Percentiles rank a stretch among this genome's conserved stretches.
These are phyloP conservation scores for Rhinopomastus cyanomelas DNA, from an alignment of 2,113 vertebrate genomes.

Conservation along the genomic window DNA sequence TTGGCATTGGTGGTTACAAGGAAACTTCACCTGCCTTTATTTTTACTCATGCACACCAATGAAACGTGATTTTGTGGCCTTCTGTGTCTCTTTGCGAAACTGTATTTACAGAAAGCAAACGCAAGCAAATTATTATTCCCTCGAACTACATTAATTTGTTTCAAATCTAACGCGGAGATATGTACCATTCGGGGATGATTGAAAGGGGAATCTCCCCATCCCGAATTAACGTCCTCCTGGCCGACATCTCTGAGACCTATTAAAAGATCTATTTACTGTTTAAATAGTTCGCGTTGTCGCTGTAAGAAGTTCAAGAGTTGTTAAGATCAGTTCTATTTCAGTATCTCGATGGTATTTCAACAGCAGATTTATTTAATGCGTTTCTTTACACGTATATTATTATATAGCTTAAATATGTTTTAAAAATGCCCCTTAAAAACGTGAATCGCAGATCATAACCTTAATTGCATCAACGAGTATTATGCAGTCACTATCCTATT, in stretches of 20 bases:
- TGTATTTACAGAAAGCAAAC: slow-evolving; percentile 50
- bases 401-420: slow-evolving; percentile 31
- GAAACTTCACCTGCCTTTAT: slow-evolving; percentile 20
- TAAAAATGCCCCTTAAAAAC: not conserved
- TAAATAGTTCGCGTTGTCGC: not conserved
- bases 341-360: not conserved
- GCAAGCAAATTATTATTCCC: slow-evolving; percentile 20
- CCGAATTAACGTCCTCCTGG: not conserved
- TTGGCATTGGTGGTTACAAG: not conserved
- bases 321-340: not conserved
- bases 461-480: not conserved
- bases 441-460: not conserved
- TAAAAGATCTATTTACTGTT: not conserved
- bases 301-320: not conserved
- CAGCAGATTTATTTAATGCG: not conserved
- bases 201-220: not conserved
- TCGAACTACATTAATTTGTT: slow-evolving; percentile 23
- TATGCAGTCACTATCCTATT: not conserved
- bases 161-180: not conserved
- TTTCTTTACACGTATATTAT: slow-evolving; percentile 3
- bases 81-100: slow-evolving; percentile 15
- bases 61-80: slow-evolving; percentile 4
- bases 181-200: not conserved
- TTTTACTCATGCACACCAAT: slow-evolving; percentile 43
- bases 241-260: not conserved